Evolutionary conservation across 2,888 invertebrate genomes (phyloP).

Genomic region (Rhodophaea formosa): DNA sequence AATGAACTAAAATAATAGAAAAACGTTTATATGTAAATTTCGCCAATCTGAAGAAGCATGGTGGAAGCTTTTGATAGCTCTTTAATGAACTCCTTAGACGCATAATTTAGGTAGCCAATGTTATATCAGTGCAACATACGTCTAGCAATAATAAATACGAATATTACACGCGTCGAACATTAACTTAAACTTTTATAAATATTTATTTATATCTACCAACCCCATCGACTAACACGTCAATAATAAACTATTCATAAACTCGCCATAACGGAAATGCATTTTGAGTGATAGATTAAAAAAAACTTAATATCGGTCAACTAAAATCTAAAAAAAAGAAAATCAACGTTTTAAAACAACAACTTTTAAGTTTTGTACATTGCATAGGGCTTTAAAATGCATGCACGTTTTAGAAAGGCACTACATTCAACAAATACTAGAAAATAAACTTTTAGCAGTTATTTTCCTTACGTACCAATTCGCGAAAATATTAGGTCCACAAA

Average conservation of each 20-base stretch:
- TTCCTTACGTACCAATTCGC: slow-evolving; percentile 22
- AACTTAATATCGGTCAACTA: slow-evolving; percentile 36
- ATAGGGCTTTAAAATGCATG: slow-evolving; percentile 50
- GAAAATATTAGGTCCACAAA: slow-evolving; percentile 14
- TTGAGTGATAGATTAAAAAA: slow-evolving; percentile 36
- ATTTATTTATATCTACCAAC: background rate
- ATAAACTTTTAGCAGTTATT: slow-evolving; percentile 34
- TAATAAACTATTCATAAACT: slow-evolving; percentile 16
- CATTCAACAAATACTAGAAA: slow-evolving; percentile 34
- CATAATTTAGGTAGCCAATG: background rate
- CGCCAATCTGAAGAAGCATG: background rate
- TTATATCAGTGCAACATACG: background rate
- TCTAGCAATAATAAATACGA: background rate
- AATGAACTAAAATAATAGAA: background rate
- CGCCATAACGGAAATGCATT: slow-evolving; percentile 46
- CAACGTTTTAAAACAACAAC: slow-evolving; percentile 40
- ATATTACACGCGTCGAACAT: background rate
- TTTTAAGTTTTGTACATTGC: slow-evolving; percentile 44
- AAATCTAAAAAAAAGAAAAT: slow-evolving; percentile 41
- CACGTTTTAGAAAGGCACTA: slow-evolving; percentile 60
- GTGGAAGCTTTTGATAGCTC: background rate
- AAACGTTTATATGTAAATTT: background rate
- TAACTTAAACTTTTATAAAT: background rate
- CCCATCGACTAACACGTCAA: background rate
- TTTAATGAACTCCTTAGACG: too few relatives aligned